Evolutionary conservation across 2,888 invertebrate species (phyloP).

Genomic region (Spicauda simplicius): DNA sequence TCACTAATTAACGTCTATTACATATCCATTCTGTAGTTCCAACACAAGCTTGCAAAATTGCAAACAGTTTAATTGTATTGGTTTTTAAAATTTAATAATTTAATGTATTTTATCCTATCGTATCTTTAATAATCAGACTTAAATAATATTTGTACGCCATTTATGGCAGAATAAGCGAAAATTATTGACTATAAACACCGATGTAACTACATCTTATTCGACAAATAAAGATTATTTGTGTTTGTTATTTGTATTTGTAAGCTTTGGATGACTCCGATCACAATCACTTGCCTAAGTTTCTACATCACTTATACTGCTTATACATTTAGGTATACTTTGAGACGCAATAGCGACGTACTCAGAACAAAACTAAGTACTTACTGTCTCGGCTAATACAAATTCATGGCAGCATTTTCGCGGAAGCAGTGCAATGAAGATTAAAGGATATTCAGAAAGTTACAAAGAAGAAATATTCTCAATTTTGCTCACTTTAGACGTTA

Average conservation of each 20-base stretch:
- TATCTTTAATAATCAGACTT: too few relatives aligned
- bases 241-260: too few relatives aligned
- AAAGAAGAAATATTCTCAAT: constrained; percentile 12
- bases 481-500: constrained; percentile 7
- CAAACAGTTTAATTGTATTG: too few relatives aligned
- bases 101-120: too few relatives aligned
- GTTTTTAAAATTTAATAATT: too few relatives aligned
- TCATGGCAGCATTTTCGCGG: constrained; percentile 21
- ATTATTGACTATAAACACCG: too few relatives aligned
- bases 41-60: too few relatives aligned
- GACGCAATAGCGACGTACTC: not conserved
- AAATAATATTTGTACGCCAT: too few relatives aligned
- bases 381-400: constrained; percentile 28
- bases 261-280: too few relatives aligned
- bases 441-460: not conserved
- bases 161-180: too few relatives aligned
- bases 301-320: not conserved
- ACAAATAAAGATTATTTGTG: too few relatives aligned
- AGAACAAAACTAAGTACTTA: constrained; percentile 22
- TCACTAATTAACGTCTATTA: not conserved
- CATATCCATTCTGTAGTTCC: not conserved
- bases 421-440: constrained; percentile 23
- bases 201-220: too few relatives aligned
- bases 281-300: not conserved
- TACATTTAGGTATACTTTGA: not conserved